Evolutionary conservation across 2,113 vertebrate species (phyloP).

Genomic region (Chamaetylas fuelleborni): DNA sequence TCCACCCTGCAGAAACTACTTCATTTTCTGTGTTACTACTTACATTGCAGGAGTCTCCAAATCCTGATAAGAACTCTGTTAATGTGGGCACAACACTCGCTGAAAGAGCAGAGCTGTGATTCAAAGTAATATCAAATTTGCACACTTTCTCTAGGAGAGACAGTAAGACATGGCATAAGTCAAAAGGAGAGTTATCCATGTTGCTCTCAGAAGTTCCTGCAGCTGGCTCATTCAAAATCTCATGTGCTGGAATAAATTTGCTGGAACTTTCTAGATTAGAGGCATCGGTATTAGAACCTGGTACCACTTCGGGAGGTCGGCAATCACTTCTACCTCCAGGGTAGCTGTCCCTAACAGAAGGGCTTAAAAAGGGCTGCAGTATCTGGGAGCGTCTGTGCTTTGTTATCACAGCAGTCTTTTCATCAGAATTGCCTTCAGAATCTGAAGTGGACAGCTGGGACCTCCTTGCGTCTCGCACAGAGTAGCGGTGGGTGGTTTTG

Average conservation of each 20-base stretch:
- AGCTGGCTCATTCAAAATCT: slow-evolving; percentile 76
- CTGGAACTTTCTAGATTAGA: slow-evolving; percentile 17
- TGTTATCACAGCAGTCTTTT: slow-evolving; percentile 65
- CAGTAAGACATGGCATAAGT: slow-evolving; percentile 89
- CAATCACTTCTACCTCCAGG: slow-evolving; percentile 42
- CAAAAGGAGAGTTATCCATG: slow-evolving; percentile 89
- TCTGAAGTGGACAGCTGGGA: slow-evolving; percentile 92
- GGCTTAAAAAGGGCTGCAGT: slow-evolving; percentile 71
- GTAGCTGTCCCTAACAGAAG: slow-evolving; percentile 64
- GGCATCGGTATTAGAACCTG: neutral
- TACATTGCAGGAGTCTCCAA: slow-evolving; percentile 82
- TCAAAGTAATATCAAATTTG: slow-evolving; percentile 89
- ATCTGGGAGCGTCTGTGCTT: slow-evolving; percentile 77
- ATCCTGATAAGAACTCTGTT: slow-evolving; percentile 88
- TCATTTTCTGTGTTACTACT: slow-evolving; percentile 65
- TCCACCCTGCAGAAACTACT: slow-evolving; percentile 86
- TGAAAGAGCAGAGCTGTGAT: slow-evolving; percentile 85
- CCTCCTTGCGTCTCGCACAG: slow-evolving; percentile 85
- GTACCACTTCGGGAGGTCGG: neutral
- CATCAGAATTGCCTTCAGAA: slow-evolving; percentile 88
- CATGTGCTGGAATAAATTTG: slow-evolving; percentile 35
- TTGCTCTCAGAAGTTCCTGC: slow-evolving; percentile 78
- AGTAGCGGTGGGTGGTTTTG: slow-evolving; percentile 83
- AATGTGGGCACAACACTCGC: slow-evolving; percentile 88
- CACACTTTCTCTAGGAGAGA: slow-evolving; percentile 94